Percentiles rank a stretch among this genome's conserved stretches.
Evolutionary conservation across 2,888 invertebrate genomes (phyloP).

Genomic region (Drosophila melanocephala): DNA sequence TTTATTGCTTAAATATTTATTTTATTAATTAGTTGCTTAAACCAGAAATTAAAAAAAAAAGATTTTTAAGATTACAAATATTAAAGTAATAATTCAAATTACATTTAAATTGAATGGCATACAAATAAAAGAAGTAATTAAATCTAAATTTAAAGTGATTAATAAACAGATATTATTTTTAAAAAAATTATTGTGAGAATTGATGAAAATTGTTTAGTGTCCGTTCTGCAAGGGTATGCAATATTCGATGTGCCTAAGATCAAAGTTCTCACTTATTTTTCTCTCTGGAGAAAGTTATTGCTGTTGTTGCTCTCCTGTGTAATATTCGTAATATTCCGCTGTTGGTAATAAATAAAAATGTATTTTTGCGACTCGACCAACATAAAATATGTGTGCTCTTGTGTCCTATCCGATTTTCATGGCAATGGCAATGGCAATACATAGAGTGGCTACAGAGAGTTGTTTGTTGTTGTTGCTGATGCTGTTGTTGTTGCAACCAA

Average conservation of each 20-base stretch:
- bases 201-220: not conserved
- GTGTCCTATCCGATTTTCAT: constrained; percentile 85
- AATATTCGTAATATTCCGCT: constrained; percentile 67
- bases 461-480: not conserved
- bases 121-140: not conserved
- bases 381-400: constrained; percentile 80
- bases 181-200: not conserved
- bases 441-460: constrained; percentile 1
- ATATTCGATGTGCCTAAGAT: not conserved
- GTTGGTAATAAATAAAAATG: constrained; percentile 85
- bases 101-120: not conserved
- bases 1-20: not conserved
- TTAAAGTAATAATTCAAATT: not conserved
- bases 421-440: constrained; percentile 80
- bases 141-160: not conserved
- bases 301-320: constrained; percentile 30
- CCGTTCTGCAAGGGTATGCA: not conserved
- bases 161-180: not conserved
- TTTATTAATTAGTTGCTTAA: not conserved
- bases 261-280: not conserved
- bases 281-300: constrained; percentile 36
- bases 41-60: too few species aligned
- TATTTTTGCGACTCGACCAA: constrained; percentile 58
- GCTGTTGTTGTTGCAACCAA: constrained; percentile 17
- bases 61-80: not conserved